Evolutionary conservation across 2,888 invertebrate species (phyloP).

Genomic region (Camptogramma bilineatum): DNA sequence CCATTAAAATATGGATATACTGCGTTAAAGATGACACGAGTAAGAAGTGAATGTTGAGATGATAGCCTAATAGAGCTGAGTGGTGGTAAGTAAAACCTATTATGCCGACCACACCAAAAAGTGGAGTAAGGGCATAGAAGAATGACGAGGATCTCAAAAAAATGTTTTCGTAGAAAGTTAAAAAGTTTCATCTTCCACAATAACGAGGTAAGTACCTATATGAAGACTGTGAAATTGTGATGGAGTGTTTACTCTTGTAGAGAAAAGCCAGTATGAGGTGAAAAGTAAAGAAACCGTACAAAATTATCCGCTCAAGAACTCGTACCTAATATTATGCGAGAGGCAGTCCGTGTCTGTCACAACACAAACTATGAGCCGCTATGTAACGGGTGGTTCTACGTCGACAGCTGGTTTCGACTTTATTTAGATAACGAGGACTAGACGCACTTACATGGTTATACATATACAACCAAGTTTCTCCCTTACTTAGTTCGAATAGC

Average conservation of each 20-base stretch:
- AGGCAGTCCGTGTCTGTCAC: constrained; percentile 47
- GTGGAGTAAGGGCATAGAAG: too few species aligned
- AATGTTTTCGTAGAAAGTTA: too few species aligned
- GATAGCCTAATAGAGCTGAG: too few species aligned
- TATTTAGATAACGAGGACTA: constrained; percentile 31
- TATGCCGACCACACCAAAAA: too few species aligned
- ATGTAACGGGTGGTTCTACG: constrained; percentile 50
- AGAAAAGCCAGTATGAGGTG: background rate
- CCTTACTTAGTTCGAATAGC: background rate
- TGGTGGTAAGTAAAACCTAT: too few species aligned
- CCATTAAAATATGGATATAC: too few species aligned
- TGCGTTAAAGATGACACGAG: too few species aligned
- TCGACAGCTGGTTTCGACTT: constrained; percentile 40
- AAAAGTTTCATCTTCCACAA: too few species aligned
- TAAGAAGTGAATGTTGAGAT: too few species aligned
- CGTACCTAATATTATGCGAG: constrained; percentile 41
- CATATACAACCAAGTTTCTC: background rate
- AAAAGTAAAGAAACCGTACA: constrained; percentile 31
- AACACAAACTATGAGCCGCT: constrained; percentile 52
- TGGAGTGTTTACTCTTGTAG: background rate
- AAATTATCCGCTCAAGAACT: constrained; percentile 35
- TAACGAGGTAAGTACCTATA: too few species aligned
- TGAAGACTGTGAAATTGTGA: too few species aligned
- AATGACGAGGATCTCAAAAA: too few species aligned
- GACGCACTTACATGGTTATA: constrained; percentile 6